phyloP scores from a whole-genome alignment of 2,113 vertebrate species.

The Stigmatopora argus region DNA sequence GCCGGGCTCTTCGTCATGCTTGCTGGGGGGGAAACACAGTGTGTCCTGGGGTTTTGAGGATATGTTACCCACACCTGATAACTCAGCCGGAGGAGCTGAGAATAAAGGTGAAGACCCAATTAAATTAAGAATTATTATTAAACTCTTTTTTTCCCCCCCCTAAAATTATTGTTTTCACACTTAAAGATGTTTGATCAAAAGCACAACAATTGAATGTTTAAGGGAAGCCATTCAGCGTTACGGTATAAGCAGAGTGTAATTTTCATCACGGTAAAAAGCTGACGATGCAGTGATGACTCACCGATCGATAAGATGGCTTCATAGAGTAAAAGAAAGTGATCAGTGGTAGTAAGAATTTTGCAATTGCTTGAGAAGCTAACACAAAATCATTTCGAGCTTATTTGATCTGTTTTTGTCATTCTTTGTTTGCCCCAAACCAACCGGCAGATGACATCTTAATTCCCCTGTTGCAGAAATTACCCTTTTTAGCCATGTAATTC shows the following conservation, averaged over 20 bases:
- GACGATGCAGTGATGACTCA: constrained; percentile 17
- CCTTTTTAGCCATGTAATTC: constrained; percentile 8
- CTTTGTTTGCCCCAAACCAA: background rate
- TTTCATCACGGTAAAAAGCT: constrained; percentile 9
- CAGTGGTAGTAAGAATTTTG: constrained; percentile 2
- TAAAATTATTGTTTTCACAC: background rate
- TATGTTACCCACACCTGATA: constrained; percentile 93
- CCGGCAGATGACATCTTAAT: background rate
- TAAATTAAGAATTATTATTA: background rate
- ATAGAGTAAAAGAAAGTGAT: constrained; percentile 22
- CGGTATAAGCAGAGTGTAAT: constrained; percentile 3
- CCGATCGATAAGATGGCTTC: constrained; percentile 39
- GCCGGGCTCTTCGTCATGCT: constrained; percentile 92
- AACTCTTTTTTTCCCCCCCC: background rate
- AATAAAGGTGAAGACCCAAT: constrained; percentile 79
- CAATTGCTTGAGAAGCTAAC: constrained; percentile 13
- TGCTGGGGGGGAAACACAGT: constrained; percentile 92
- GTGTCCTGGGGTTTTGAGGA: constrained; percentile 99
- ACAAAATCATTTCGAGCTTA: background rate
- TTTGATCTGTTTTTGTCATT: background rate
- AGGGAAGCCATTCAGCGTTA: background rate
- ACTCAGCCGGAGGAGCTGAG: constrained; percentile 80
- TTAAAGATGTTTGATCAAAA: background rate
- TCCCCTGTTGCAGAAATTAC: background rate
- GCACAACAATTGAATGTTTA: background rate